Base-by-base conservation (phyloP, 2,888 invertebrate genomes). In the Dexiosoma caninum region DNA sequence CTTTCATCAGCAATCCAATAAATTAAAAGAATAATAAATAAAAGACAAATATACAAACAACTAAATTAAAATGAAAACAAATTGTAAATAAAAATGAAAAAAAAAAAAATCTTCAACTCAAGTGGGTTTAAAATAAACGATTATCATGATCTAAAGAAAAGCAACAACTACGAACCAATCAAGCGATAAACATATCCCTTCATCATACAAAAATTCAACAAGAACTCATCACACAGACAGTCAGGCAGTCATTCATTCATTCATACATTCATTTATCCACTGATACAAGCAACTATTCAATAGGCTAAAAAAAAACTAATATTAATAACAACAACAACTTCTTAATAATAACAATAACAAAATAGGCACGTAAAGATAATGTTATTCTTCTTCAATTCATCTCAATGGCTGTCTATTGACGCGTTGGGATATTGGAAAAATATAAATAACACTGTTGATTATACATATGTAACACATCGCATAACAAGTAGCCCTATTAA, bases 321-420 rank as follows among this genome's bases (percentile, higher is more conserved):
- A 40, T n/a, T 2, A 40, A 40, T 2, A 40, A 40, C 37, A 40
- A 40, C n/a, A 71, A 7, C 16, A 51, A 62, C 69, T 46, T 30
- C 60, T 53, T 67, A 78, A 78, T 72, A 53, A 72, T 53, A 72
- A 78, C 71, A 78, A 78, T 78, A 78, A 72, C 71, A 70, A 27
- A 66, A 67, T 60, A 66, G 66, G 71, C 78, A 78, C 78, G 78
- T 78, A 78, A 67, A 72, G 35, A 78, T 72, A 78, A 78, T 78
- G 72, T 78, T 78, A 67, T 66, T 72, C 46, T 6, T 70, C 16
- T 60, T 12, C n/a, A n/a, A n/a, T n/a, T n/a, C 32, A 53, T 40
- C 44, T 62, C 55, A 42, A 35, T 51, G 4, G 6, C 9, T 66
- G 16, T 46, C 6, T 51, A 2, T 14, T 9, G 5, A 49, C 10